phyloP scores from a whole-genome alignment of 2,797 vertebrate genomes.

The Setipinna tenuifilis region DNA sequence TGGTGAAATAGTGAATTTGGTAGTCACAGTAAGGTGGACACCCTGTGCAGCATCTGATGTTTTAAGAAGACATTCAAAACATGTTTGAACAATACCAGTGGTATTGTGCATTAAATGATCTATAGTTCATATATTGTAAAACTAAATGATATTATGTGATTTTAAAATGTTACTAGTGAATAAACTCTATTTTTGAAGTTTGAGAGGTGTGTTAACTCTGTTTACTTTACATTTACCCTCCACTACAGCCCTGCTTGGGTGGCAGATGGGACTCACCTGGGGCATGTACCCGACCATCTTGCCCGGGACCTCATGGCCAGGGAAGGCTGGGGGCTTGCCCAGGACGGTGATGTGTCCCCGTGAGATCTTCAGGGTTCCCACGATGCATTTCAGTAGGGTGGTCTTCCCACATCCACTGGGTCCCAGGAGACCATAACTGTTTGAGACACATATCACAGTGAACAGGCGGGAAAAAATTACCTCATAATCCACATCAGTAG shows the following conservation, averaged over 20 bases:
- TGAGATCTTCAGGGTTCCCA: constrained; percentile 80
- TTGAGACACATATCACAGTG: background rate
- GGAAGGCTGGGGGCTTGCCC: constrained; percentile 78
- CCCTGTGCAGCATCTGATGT: too few relatives aligned
- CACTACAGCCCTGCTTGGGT: background rate
- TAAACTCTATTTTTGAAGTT: background rate
- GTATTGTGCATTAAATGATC: too few relatives aligned
- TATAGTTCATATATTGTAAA: too few relatives aligned
- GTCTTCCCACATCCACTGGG: constrained; percentile 84
- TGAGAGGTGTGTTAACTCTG: too few relatives aligned
- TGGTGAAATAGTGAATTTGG: too few relatives aligned
- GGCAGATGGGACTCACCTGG: constrained; percentile 65
- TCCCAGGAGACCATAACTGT: constrained; percentile 78
- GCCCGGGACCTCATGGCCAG: constrained; percentile 78
- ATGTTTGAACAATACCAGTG: too few relatives aligned
- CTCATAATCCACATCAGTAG: background rate
- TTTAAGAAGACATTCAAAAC: too few relatives aligned
- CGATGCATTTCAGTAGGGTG: constrained; percentile 80
- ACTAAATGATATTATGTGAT: too few relatives aligned
- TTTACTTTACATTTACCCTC: too few relatives aligned
- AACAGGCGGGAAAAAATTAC: background rate
- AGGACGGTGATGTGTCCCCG: constrained; percentile 76
- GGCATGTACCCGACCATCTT: constrained; percentile 84
- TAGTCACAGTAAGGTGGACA: too few relatives aligned
- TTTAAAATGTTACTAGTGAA: too few relatives aligned